These are phyloP conservation scores for Sarcophaga peregrina DNA, from an alignment of 1,140 invertebrate species.

Conservation along the genomic window DNA sequence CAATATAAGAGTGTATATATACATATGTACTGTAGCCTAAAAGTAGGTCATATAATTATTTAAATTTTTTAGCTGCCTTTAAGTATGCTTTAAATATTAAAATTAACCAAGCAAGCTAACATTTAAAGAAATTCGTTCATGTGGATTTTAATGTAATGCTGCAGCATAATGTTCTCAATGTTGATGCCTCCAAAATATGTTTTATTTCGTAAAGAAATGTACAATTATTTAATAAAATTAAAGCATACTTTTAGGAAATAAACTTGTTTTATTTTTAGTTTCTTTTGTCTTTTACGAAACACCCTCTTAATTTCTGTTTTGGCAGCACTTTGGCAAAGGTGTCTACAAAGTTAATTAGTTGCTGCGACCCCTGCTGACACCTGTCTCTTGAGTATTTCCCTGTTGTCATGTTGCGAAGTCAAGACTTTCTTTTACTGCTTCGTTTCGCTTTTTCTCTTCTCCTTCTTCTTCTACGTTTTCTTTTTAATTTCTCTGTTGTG, in stretches of 20 bases:
- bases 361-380: constrained; percentile 35
- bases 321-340: background rate
- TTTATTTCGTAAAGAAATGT: too few relatives aligned
- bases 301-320: background rate
- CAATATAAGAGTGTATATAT: background rate
- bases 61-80: background rate
- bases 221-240: too few relatives aligned
- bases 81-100: background rate
- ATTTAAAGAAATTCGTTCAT: background rate
- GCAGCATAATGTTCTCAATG: background rate
- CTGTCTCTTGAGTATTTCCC: constrained; percentile 35
- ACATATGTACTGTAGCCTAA: background rate
- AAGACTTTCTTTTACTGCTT: background rate
- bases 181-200: background rate
- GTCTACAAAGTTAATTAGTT: constrained; percentile 36
- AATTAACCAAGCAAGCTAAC: background rate
- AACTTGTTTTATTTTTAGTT: background rate
- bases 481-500: background rate
- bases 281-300: too few relatives aligned
- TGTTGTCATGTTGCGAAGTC: background rate
- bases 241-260: background rate
- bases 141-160: background rate
- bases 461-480: background rate
- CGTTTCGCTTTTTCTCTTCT: background rate
- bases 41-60: background rate